Percentiles rank a stretch among this genome's conserved stretches.
phyloP scores from a whole-genome alignment of 2,113 vertebrate genomes.

The Pseudorasbora parva region DNA sequence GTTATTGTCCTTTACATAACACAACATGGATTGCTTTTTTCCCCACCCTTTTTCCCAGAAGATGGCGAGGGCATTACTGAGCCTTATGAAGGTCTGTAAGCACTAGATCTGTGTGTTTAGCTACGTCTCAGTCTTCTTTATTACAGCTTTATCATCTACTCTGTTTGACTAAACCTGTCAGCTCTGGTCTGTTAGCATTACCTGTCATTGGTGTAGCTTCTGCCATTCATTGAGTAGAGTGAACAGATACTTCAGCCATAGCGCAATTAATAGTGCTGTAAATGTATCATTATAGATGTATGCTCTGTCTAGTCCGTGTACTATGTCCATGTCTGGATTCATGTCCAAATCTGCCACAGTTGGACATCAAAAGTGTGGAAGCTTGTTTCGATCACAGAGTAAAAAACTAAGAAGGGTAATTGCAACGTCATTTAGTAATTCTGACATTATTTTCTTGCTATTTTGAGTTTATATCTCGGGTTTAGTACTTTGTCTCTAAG shows the following conservation, averaged over 20 bases:
- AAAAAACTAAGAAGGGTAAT: not conserved
- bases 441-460: not conserved
- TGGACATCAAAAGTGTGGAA: not conserved
- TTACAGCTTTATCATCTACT: slow-evolving; percentile 22
- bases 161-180: slow-evolving; percentile 3
- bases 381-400: not conserved
- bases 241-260: slow-evolving; percentile 1
- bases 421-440: not conserved
- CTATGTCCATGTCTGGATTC: not conserved
- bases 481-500: not conserved
- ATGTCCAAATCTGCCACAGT: not conserved
- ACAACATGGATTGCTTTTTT: slow-evolving; percentile 73
- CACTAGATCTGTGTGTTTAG: slow-evolving; percentile 30
- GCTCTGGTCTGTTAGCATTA: not conserved
- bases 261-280: not conserved
- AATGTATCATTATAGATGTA: not conserved
- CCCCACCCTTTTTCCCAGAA: slow-evolving; percentile 77
- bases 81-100: slow-evolving; percentile 87
- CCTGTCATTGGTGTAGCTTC: not conserved
- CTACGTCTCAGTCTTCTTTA: slow-evolving; percentile 12
- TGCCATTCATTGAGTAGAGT: not conserved
- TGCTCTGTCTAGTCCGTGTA: not conserved
- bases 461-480: not conserved
- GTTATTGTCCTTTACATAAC: slow-evolving; percentile 30
- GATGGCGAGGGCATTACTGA: slow-evolving; percentile 86